Conservation (phyloP, 2,797 vertebrate species). For the Corythornis leucogaster region DNA sequence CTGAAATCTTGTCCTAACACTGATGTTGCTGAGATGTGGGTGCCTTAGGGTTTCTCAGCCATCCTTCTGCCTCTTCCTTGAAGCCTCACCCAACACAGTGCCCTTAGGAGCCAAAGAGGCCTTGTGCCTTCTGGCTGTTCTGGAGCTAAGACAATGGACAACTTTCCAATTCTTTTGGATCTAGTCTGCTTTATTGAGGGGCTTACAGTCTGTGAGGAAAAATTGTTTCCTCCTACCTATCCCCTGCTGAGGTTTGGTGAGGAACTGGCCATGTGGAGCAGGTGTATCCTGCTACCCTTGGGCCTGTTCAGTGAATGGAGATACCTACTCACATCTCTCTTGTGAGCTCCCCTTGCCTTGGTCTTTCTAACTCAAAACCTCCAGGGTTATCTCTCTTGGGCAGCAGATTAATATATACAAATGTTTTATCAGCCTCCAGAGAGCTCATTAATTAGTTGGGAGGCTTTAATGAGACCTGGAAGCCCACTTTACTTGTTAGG, state of each 20-base stretch:
- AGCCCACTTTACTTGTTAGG: neutral
- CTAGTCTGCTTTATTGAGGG: neutral
- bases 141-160: neutral
- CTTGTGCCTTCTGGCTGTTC: neutral
- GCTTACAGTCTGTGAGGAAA: neutral
- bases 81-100: neutral
- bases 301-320: neutral
- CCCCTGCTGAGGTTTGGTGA: neutral
- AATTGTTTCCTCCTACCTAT: neutral
- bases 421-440: neutral
- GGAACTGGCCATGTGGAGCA: neutral
- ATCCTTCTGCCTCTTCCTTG: neutral
- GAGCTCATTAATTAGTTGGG: neutral
- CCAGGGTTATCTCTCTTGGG: neutral
- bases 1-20: neutral
- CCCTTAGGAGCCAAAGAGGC: neutral
- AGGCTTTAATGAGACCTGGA: neutral
- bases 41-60: conserved; percentile 22
- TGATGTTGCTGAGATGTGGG: neutral
- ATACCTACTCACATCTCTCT: neutral
- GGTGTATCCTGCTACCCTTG: neutral
- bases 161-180: neutral
- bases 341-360: neutral
- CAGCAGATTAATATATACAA: neutral
- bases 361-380: neutral